Percentiles rank a stretch among this genome's conserved stretches.
Evolutionary conservation across 2,888 invertebrate genomes (phyloP).

Genomic region (Cerastis rubricosa): DNA sequence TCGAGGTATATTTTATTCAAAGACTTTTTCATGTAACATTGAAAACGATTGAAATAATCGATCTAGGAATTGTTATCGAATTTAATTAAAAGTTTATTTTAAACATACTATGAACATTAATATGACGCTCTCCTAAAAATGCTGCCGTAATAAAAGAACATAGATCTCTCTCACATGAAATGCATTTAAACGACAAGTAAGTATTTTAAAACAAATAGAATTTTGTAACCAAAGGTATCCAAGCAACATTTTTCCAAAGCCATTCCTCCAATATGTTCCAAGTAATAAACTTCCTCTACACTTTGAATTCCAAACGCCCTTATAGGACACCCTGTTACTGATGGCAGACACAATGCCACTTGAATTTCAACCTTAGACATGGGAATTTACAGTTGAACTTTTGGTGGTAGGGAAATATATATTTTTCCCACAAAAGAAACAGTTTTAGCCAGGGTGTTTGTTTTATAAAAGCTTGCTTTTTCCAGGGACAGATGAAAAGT

Average conservation of each 20-base stretch:
- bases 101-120: not conserved
- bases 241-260: constrained; percentile 55
- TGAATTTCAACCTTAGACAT: not conserved
- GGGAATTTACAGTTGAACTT: not conserved
- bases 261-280: constrained; percentile 81
- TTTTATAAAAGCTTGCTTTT: constrained; percentile 56
- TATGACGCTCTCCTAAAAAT: not conserved
- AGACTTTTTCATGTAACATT: not conserved
- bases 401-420: constrained; percentile 4
- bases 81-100: not conserved
- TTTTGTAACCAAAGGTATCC: constrained; percentile 25
- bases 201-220: constrained; percentile 33
- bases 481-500: constrained; percentile 45
- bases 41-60: not conserved
- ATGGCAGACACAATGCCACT: constrained; percentile 17
- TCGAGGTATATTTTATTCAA: not conserved
- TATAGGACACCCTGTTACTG: constrained; percentile 71
- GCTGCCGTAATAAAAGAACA: not conserved
- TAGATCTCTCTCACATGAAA: not conserved
- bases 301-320: constrained; percentile 78
- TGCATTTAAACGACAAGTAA: constrained; percentile 28
- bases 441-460: constrained; percentile 61
- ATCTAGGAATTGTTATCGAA: not conserved
- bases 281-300: constrained; percentile 77
- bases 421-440: constrained; percentile 61